Conservation (phyloP, 2,888 invertebrate species). For the Disparrhopalites patrizii region DNA sequence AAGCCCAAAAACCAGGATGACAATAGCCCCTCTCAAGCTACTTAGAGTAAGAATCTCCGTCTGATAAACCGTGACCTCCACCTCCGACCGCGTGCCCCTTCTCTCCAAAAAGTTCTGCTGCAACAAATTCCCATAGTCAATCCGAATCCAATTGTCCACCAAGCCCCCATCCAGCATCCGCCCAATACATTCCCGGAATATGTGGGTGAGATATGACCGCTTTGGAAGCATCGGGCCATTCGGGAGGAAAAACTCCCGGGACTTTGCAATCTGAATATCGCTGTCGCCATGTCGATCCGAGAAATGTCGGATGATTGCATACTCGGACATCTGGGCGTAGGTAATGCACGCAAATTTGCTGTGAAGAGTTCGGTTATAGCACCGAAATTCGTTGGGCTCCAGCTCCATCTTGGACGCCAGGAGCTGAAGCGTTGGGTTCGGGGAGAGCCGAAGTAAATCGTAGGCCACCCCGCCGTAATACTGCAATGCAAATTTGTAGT, state of each 20-base stretch:
- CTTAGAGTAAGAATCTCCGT: background rate
- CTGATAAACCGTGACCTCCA: background rate
- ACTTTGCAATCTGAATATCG: background rate
- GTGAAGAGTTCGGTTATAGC: background rate
- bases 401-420: background rate
- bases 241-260: background rate
- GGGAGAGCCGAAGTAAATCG: background rate
- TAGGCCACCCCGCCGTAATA: slow-evolving; percentile 8
- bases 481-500: background rate
- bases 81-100: background rate
- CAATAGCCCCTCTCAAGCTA: slow-evolving; percentile 7
- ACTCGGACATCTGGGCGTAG: background rate
- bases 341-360: slow-evolving; percentile 7
- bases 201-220: background rate
- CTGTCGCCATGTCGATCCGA: background rate
- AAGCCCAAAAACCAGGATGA: background rate
- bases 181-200: background rate
- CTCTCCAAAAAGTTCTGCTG: background rate
- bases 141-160: background rate
- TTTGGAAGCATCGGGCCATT: background rate
- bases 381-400: background rate
- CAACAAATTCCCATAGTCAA: background rate
- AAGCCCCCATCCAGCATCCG: background rate
- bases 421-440: background rate
- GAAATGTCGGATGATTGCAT: background rate